A percentile compares a stretch with the other conserved stretches of the same genome.
Conservation (phyloP, 2,113 vertebrate species). For the Cephalopholis sonnerati region DNA sequence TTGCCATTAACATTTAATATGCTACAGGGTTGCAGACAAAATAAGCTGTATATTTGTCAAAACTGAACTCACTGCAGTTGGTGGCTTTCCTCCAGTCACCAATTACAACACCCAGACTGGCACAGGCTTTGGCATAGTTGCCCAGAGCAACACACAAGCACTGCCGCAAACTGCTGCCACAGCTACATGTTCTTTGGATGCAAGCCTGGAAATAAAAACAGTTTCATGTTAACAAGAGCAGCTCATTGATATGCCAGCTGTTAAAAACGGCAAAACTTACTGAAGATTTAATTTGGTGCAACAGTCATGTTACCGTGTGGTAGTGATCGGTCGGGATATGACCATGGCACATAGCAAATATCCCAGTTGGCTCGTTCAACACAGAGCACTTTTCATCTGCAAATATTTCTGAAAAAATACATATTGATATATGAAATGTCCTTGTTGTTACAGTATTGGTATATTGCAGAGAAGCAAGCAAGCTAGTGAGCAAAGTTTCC, state of each 20-base stretch:
- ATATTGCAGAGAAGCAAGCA: background rate
- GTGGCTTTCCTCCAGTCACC: slow-evolving; percentile 79
- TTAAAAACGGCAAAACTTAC: background rate
- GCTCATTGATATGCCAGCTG: background rate
- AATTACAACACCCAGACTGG: slow-evolving; percentile 67
- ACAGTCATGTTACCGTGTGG: slow-evolving; percentile 68
- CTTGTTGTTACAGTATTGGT: background rate
- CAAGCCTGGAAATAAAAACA: slow-evolving; percentile 74
- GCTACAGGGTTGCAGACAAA: background rate
- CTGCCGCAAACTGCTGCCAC: slow-evolving; percentile 41
- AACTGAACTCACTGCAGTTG: slow-evolving; percentile 79
- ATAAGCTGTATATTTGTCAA: background rate
- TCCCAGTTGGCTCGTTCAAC: slow-evolving; percentile 78
- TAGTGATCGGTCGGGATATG: slow-evolving; percentile 79
- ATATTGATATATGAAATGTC: background rate
- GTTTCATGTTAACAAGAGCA: background rate
- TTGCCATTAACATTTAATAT: background rate
- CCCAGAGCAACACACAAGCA: slow-evolving; percentile 78
- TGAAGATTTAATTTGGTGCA: background rate
- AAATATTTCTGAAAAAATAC: slow-evolving; percentile 82
- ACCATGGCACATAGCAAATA: slow-evolving; percentile 85
- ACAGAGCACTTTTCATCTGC: slow-evolving; percentile 81
- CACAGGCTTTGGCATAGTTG: slow-evolving; percentile 83
- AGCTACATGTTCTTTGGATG: slow-evolving; percentile 75
- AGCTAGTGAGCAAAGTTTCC: background rate